phyloP scores from a whole-genome alignment of 2,888 invertebrate genomes.

The Chymomyza procnemis region DNA sequence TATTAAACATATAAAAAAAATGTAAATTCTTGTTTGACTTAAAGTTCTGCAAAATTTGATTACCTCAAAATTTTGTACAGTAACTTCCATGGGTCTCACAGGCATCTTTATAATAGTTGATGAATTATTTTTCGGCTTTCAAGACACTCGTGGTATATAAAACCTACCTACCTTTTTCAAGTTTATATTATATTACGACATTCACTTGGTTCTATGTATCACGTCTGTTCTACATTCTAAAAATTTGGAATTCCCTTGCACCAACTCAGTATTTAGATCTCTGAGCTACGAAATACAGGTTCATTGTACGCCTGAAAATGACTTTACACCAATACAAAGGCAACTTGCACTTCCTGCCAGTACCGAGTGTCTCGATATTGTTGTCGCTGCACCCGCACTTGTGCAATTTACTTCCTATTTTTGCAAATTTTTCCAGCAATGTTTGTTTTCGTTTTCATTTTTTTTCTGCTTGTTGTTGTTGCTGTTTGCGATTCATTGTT shows the following conservation, averaged over 20 bases:
- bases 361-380: conserved; percentile 23
- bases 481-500: conserved; percentile 33
- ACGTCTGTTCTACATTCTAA: neutral
- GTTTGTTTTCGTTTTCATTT: conserved; percentile 46
- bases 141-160: no score
- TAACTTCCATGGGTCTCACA: no score
- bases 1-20: no score
- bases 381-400: conserved; percentile 27
- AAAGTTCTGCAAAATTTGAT: no score
- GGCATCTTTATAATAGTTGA: no score
- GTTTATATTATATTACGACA: no score
- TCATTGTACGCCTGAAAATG: conserved; percentile 8
- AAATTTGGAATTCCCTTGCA: neutral
- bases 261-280: neutral
- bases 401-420: conserved; percentile 64
- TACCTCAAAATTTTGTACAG: no score
- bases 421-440: conserved; percentile 1
- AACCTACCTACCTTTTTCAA: no score
- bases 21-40: no score
- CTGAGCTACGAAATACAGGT: neutral
- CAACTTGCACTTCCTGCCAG: conserved; percentile 55
- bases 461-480: neutral
- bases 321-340: conserved; percentile 1
- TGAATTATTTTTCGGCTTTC: no score
- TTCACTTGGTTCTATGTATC: no score